Evolutionary conservation across 2,113 vertebrate species (phyloP).

Genomic region (Myotis yumanensis): DNA sequence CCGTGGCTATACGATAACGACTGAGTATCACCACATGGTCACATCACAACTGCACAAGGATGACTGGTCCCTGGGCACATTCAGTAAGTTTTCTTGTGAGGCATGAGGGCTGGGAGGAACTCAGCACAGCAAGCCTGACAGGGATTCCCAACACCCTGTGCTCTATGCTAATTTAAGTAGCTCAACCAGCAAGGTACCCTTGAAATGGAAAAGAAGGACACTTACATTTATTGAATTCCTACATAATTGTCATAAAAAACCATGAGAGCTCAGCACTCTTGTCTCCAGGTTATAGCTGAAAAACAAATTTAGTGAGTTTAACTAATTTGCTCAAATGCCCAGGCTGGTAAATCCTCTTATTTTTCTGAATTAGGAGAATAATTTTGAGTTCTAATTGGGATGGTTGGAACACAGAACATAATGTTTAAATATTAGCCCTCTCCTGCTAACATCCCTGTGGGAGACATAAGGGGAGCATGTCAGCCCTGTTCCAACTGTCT

Average conservation of each 20-base stretch:
- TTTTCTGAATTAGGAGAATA: conserved; percentile 36
- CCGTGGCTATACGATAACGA: background rate
- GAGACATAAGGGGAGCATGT: background rate
- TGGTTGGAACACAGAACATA: background rate
- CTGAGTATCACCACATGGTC: rapidly evolving
- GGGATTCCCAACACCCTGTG: background rate
- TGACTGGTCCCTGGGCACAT: background rate
- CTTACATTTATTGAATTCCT: background rate
- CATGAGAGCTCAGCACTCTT: background rate
- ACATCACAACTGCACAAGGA: rapidly evolving
- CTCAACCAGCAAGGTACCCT: background rate
- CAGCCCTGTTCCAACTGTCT: background rate
- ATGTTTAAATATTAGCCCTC: background rate
- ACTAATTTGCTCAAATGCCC: background rate
- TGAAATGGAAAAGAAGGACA: background rate
- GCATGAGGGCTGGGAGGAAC: background rate
- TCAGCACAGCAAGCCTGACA: background rate
- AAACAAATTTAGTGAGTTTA: conserved; percentile 17
- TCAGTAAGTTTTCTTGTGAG: background rate
- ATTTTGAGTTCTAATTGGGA: background rate
- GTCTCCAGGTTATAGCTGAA: background rate
- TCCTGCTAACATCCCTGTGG: background rate
- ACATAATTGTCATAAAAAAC: background rate
- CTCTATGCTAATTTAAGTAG: background rate
- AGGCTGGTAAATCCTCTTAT: background rate